Percentiles rank a stretch among this genome's conserved stretches.
phyloP scores from a whole-genome alignment of 2,797 vertebrate species.

The Sebastiscus albofasciatus region DNA sequence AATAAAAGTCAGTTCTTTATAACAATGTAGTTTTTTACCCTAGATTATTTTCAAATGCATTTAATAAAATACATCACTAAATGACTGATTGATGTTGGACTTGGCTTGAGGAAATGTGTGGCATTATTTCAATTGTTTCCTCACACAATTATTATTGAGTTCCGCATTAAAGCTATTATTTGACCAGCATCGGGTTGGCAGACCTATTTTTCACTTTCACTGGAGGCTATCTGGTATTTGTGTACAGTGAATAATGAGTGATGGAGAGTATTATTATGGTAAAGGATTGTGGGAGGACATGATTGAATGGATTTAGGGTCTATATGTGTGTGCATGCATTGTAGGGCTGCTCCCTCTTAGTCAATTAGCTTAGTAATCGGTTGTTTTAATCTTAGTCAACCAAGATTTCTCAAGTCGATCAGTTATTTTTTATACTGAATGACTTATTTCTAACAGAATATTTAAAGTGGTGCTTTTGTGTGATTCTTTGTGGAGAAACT shows the following conservation, averaged over 20 bases:
- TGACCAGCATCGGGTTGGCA: background rate
- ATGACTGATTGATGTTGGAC: background rate
- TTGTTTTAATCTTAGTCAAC: background rate
- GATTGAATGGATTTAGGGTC: background rate
- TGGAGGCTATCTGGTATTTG: slow-evolving; percentile 1
- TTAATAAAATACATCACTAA: background rate
- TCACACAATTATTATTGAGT: background rate
- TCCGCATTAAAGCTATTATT: slow-evolving; percentile 8
- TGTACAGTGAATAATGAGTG: background rate
- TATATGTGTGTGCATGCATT: background rate
- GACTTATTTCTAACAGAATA: background rate
- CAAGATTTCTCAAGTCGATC: background rate
- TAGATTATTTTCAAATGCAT: background rate
- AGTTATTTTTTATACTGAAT: background rate
- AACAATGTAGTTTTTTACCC: slow-evolving; percentile 2
- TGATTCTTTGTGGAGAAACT: background rate
- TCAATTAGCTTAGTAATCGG: background rate
- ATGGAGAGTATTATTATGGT: background rate
- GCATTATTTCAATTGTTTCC: background rate
- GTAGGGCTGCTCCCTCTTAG: background rate
- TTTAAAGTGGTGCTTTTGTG: background rate
- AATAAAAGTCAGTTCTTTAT: slow-evolving; percentile 20
- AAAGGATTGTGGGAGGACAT: background rate
- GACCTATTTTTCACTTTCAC: background rate
- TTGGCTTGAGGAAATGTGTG: background rate